Base-by-base conservation (phyloP, 1,140 invertebrate species). In the Hermetia illucens region DNA sequence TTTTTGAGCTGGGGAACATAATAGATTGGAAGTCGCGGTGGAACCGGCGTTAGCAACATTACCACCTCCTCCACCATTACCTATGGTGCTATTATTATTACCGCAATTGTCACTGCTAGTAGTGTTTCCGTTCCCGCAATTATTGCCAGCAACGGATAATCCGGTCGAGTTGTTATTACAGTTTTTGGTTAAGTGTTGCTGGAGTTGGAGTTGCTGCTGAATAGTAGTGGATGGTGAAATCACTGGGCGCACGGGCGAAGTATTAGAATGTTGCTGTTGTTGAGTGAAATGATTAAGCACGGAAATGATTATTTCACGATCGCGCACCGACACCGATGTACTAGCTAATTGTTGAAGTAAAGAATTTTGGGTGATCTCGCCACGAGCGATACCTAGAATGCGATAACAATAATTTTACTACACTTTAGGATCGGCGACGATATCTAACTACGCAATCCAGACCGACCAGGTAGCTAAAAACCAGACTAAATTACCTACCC, bases 341-440 rank as follows among this genome's bases (percentile, higher is more conserved):
- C 79, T 82, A 40, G 67, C 69, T 16, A 82, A 60, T 53, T 86
- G 80, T 48, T 84, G 79, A 46, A 81, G 72, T 27, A 84, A 60
- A 52, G 79, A 71, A 46, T 77, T 72, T 17, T 69, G 68, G 2
- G 77, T 79, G n/a, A 84, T 74, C 53, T 82, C 76, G 35, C 79
- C 80, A 17, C 74, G 69, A 46, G 75, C 74, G 43, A 82, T 57
- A 47, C 72, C 74, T 76, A 45, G n/a, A 45, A 40, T 24, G 17
- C 5, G n/a, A n/a, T n/a, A n/a, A n/a, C n/a, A n/a, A n/a, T n/a
- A n/a, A n/a, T n/a, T n/a, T n/a, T n/a, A n/a, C n/a, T n/a, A n/a
- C n/a, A n/a, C n/a, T n/a, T n/a, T n/a, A n/a, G n/a, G n/a, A n/a
- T n/a, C n/a, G n/a, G n/a, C n/a, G n/a, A n/a, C n/a, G n/a, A n/a